Base-by-base conservation (phyloP, 2,797 vertebrate genomes). In the Chelidonichthys spinosus region DNA sequence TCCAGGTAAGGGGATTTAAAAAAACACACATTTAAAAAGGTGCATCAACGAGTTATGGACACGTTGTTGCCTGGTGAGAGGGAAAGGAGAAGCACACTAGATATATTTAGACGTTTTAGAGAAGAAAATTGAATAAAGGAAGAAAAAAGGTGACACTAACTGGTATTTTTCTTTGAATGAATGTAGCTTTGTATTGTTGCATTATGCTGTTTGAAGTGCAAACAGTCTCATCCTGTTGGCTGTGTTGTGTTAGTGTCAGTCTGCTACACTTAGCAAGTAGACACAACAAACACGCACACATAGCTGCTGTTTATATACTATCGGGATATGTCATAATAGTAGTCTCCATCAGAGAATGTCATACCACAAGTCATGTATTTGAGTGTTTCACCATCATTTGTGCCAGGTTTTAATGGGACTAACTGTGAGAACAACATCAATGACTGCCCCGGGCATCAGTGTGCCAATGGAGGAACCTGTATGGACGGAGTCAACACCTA, bases 401-500 rank as follows among this genome's bases (percentile, higher is more conserved):
- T 50, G 4, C 4, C 88, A 99, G 97, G 97, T 77, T 99, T 99
- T 61, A 97, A 96, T 76, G 97, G 97, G 14, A 95, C 77, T 0
- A 94, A 97, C 92, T 99, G 97, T 55, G 97, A 98, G 72, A 90
- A 92, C 84, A 99, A 98, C 63, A 95, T 98, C 0, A 96, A 99
- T 0, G 97, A 99, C 92, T 99, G 97, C 69, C 97, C 97, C 0
- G 94, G 95, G 49, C 96, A 99, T 83, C 95, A 94, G 70, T 99
- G 97, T 85, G 95, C 95, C 47, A 98, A 98, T 0, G 96, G 96
- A 42, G 97, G 96, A 0, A 93, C 95, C 2, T 99, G 97, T 1
- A 98, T 98, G 94, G 97, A 98, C 0, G 97, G 97, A 0, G 97
- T 98, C 63, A 98, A 98, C 76, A 98, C 97, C 0, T 99, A 99